Evolutionary conservation across 2,888 invertebrate genomes (phyloP).

Genomic region (Drosophila recens): DNA sequence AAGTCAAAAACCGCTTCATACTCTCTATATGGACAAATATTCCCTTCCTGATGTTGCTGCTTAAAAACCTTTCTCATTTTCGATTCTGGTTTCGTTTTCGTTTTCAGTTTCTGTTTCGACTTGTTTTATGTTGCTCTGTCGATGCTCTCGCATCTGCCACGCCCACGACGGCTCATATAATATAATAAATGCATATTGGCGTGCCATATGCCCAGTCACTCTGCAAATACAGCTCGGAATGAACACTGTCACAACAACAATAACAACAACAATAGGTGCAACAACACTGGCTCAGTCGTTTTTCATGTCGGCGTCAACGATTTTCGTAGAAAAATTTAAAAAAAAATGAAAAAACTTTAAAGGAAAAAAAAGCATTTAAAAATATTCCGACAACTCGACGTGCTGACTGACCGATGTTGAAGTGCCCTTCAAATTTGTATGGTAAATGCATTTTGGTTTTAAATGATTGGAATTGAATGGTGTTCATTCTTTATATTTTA

Average conservation of each 20-base stretch:
- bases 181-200: constrained; percentile 71
- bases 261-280: constrained; percentile 8
- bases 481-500: constrained; percentile 24
- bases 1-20: too few species aligned
- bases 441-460: constrained; percentile 46
- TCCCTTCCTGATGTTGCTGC: background rate
- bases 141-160: constrained; percentile 22
- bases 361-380: constrained; percentile 13
- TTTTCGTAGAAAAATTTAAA: constrained; percentile 40
- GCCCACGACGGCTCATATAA: constrained; percentile 38
- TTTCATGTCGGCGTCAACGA: constrained; percentile 21
- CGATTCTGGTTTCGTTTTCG: constrained; percentile 8
- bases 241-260: constrained; percentile 19
- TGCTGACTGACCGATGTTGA: constrained; percentile 38
- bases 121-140: constrained; percentile 4
- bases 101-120: constrained; percentile 27
- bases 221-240: constrained; percentile 48
- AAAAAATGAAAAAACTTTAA: background rate
- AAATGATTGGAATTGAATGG: constrained; percentile 39
- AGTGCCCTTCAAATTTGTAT: constrained; percentile 41
- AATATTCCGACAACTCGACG: constrained; percentile 15
- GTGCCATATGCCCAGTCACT: constrained; percentile 45
- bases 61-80: constrained; percentile 29
- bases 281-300: constrained; percentile 18
- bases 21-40: background rate